phyloP scores from a whole-genome alignment of 2,113 vertebrate species.

The Sceloporus undulatus region DNA sequence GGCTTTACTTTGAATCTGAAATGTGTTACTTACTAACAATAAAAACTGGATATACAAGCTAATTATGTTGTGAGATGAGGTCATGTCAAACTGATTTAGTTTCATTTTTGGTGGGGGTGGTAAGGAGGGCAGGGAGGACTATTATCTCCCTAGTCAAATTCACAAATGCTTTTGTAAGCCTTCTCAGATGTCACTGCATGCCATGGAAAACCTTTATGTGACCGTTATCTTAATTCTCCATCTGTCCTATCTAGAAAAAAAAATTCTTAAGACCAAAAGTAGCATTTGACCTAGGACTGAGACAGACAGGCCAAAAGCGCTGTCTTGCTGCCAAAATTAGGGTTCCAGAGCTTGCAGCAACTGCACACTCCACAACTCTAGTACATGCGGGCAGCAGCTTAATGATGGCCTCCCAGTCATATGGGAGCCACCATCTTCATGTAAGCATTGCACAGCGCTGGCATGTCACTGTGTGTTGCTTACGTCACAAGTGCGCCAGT shows the following conservation, averaged over 20 bases:
- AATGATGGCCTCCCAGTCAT: too few species aligned
- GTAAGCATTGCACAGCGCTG: too few species aligned
- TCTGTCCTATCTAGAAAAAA: too few species aligned
- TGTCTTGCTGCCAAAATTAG: too few species aligned
- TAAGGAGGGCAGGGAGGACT: background rate
- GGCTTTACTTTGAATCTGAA: slow-evolving; percentile 23
- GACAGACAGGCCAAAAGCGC: too few species aligned
- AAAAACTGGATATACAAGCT: slow-evolving; percentile 51
- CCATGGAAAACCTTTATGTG: background rate
- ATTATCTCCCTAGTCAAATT: background rate
- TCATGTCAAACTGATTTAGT: slow-evolving; percentile 9
- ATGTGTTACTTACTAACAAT: slow-evolving; percentile 44
- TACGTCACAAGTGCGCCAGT: too few species aligned
- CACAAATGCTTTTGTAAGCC: background rate
- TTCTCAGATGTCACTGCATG: background rate
- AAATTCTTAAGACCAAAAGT: background rate
- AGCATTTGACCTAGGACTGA: background rate
- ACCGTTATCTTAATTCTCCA: background rate
- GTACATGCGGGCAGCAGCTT: too few species aligned
- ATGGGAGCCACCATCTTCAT: too few species aligned
- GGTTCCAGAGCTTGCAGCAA: too few species aligned
- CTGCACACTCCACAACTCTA: too few species aligned
- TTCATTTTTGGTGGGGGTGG: background rate
- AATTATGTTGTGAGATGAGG: background rate
- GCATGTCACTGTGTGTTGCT: too few species aligned